Conservation (phyloP, 1,140 invertebrate species). For the Aphis craccivora region DNA sequence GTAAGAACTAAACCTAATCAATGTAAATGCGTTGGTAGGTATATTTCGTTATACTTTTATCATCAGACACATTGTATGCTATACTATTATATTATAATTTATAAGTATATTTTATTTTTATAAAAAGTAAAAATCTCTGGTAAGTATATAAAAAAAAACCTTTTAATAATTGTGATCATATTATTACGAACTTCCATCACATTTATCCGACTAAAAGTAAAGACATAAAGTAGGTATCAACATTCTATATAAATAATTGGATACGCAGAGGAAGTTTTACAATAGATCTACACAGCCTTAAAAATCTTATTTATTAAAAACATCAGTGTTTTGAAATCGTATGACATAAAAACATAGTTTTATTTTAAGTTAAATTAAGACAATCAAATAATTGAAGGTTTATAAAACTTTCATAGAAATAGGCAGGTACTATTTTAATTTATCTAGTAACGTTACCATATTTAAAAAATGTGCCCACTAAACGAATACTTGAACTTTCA, state of each 20-base stretch:
- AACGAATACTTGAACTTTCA: background rate
- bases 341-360: background rate
- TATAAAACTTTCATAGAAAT: background rate
- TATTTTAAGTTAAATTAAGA: slow-evolving; percentile 10
- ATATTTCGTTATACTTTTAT: too few relatives aligned
- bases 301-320: background rate
- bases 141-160: background rate
- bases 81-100: background rate
- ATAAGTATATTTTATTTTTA: too few relatives aligned
- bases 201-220: background rate
- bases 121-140: too few relatives aligned
- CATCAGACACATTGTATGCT: too few relatives aligned
- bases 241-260: background rate
- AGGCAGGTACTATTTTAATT: background rate
- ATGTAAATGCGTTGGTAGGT: too few relatives aligned
- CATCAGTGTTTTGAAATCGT: background rate
- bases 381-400: background rate
- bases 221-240: background rate
- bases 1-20: background rate
- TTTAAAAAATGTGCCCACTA: background rate
- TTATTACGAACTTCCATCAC: background rate
- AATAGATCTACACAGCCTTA: background rate
- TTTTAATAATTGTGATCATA: background rate
- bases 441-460: background rate
- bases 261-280: background rate